Evolutionary conservation across 2,888 invertebrate genomes (phyloP), one percentile per base, ranked within the genome.

Genomic region (Tetranychus truncatus): DNA sequence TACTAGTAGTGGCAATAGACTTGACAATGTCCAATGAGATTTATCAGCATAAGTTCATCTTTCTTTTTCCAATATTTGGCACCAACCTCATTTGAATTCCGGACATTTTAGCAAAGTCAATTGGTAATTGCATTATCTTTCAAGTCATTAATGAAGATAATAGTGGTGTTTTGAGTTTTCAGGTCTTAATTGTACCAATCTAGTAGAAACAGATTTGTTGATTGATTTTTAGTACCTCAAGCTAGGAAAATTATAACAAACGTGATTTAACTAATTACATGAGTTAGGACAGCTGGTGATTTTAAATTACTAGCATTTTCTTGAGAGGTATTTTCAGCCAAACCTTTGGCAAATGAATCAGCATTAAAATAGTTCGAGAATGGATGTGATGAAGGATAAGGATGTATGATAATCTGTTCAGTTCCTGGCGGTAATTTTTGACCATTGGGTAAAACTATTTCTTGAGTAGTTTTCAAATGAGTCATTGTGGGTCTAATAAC

Each of bases 361-460:
- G 73, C 73, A 24, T 9, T 34, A 66, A 73, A 65, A 65, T 73
- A 18, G 18, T n/a, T 20, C 1, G 55, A 45, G 11, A 45, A 24
- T 55, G 73, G 65, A 55, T 65, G 72, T 24, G 73, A 46, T 18
- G 67, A 55, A 4, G 72, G 69, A 55, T 77, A 75, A 15, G 77
- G 76, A 72, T 77, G 76, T 15, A 77, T 75, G 1, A 77, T 74
- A 15, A 74, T 75, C 45, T 77, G 77, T 45, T 75, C 72, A 8
- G 77, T 77, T 45, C 77, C 77, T 1, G 73, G 45, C 0, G 76
- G 75, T 71, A 77, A 66, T 74, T 72, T 72, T 34, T 72, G 18
- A 20, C 77, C 77, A 44, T 77, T 76, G 15, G 77, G 77, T 45
- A 77, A 74, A 34, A 69, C 74, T 20, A 77, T 72, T 24, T 67